Evolutionary conservation across 2,888 invertebrate species (phyloP).

Genomic region (Alviniconcha strummeri): DNA sequence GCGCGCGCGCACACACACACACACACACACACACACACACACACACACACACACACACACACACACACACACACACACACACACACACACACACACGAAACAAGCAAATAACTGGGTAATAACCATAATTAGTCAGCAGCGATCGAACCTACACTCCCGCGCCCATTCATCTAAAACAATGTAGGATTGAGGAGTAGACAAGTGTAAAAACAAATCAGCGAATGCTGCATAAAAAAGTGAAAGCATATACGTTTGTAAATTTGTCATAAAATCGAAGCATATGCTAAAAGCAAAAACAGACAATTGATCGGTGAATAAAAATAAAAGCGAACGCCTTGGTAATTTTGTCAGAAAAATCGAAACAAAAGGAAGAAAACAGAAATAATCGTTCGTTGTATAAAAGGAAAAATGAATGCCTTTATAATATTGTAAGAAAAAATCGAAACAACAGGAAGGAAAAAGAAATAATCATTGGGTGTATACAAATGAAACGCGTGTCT

Average conservation of each 20-base stretch:
- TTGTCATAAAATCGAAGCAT: neutral
- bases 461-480: too few species aligned
- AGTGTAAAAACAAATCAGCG: neutral
- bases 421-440: too few species aligned
- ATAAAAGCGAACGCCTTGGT: too few species aligned
- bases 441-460: too few species aligned
- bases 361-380: too few species aligned
- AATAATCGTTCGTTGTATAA: too few species aligned
- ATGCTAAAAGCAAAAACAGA: too few species aligned
- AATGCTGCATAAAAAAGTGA: neutral
- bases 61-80: neutral
- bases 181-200: neutral
- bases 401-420: too few species aligned
- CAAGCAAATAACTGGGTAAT: neutral
- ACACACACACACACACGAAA: neutral
- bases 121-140: too few species aligned
- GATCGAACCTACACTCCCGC: neutral
- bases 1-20: neutral
- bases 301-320: too few species aligned
- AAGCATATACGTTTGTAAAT: neutral
- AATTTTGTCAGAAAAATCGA: too few species aligned
- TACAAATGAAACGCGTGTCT: too few species aligned
- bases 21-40: neutral
- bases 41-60: neutral
- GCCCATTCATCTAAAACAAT: neutral